Evolutionary conservation across 2,888 invertebrate species (phyloP).

Genomic region (Ceriagrion tenellum): DNA sequence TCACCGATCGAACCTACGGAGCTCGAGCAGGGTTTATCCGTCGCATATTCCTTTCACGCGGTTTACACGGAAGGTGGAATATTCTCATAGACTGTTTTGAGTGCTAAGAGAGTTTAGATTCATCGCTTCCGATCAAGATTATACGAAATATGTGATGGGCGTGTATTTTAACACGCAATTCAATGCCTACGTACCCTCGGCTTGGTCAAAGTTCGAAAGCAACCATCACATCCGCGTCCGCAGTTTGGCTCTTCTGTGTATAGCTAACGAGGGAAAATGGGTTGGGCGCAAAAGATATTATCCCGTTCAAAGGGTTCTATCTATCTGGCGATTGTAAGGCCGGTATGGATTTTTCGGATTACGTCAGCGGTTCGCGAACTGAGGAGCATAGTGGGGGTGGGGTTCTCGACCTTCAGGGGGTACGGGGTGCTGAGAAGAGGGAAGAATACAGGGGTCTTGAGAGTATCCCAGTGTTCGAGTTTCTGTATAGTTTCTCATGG

Average conservation of each 20-base stretch:
- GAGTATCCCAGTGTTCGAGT: background rate
- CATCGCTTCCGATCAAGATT: too few relatives aligned
- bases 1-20: too few relatives aligned
- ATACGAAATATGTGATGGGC: too few relatives aligned
- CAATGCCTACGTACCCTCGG: background rate
- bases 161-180: too few relatives aligned
- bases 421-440: background rate
- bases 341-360: conserved; percentile 30
- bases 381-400: background rate
- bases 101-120: too few relatives aligned
- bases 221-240: background rate
- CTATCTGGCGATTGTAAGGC: background rate
- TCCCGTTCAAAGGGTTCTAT: background rate
- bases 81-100: too few relatives aligned
- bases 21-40: too few relatives aligned
- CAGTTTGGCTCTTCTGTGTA: background rate
- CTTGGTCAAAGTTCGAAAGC: background rate
- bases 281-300: background rate
- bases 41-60: too few relatives aligned
- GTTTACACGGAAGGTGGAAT: too few relatives aligned
- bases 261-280: background rate
- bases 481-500: background rate
- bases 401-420: background rate
- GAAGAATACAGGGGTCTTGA: background rate
- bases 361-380: background rate